Evolutionary conservation across 2,888 invertebrate genomes (phyloP).

Genomic region (Hipparchia semele): DNA sequence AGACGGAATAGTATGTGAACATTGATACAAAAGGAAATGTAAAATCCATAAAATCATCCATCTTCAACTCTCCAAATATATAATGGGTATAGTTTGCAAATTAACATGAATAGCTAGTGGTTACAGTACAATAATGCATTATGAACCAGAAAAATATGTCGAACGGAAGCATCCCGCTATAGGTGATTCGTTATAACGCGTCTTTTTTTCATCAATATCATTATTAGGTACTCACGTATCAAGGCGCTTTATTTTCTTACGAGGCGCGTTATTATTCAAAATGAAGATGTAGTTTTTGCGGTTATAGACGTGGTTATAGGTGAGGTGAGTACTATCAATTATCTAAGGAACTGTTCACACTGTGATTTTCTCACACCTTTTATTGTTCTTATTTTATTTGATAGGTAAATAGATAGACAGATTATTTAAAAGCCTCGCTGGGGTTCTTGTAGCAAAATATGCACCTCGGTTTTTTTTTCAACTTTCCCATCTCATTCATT

Average conservation of each 20-base stretch:
- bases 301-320: constrained; percentile 32
- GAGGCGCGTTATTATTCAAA: constrained; percentile 62
- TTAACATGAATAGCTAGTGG: constrained; percentile 10
- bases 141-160: constrained; percentile 37
- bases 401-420: no score
- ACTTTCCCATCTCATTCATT: no score
- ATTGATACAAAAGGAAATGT: no score
- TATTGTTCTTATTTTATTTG: no score
- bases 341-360: constrained; percentile 55
- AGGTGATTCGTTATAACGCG: constrained; percentile 34
- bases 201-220: constrained; percentile 57
- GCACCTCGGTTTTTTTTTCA: no score
- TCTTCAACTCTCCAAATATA: background rate
- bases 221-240: constrained; percentile 60
- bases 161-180: constrained; percentile 41
- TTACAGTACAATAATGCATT: constrained; percentile 32
- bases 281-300: constrained; percentile 73
- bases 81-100: constrained; percentile 10
- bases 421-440: no score
- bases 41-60: background rate
- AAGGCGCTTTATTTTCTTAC: constrained; percentile 70
- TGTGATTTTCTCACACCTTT: constrained; percentile 38
- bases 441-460: no score
- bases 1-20: no score
- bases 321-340: constrained; percentile 46